phyloP scores from a whole-genome alignment of 1,140 invertebrate species.

The Olivierus martensii region DNA sequence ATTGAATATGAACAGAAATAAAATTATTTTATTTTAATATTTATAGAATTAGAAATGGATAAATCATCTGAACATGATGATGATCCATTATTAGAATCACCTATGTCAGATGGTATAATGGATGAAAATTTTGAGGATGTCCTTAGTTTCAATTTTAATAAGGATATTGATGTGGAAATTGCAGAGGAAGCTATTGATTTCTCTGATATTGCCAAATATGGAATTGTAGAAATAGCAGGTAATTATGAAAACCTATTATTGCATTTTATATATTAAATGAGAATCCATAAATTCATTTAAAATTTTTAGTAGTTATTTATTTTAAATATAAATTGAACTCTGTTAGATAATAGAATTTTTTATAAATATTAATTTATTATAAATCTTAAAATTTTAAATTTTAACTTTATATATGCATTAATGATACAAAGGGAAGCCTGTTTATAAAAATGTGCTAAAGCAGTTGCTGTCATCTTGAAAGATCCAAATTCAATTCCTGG shows the following conservation, averaged over 20 bases:
- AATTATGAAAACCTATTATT: background rate
- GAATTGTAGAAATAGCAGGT: slow-evolving; percentile 78
- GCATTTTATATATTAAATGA: background rate
- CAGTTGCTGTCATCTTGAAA: too few relatives aligned
- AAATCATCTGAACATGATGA: slow-evolving; percentile 42
- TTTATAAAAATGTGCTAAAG: too few relatives aligned
- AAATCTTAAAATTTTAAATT: too few relatives aligned
- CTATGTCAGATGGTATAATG: slow-evolving; percentile 70
- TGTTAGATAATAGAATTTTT: too few relatives aligned
- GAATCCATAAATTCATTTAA: background rate
- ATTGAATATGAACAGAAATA: too few relatives aligned
- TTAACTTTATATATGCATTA: too few relatives aligned
- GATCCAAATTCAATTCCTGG: background rate
- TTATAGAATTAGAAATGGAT: slow-evolving; percentile 31
- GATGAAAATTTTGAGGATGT: slow-evolving; percentile 90
- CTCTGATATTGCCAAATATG: slow-evolving; percentile 61
- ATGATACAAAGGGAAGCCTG: too few relatives aligned
- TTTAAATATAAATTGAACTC: background rate
- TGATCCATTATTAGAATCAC: slow-evolving; percentile 47
- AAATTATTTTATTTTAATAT: background rate
- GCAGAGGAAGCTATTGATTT: slow-evolving; percentile 44
- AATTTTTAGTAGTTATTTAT: background rate
- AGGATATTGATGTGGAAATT: slow-evolving; percentile 27
- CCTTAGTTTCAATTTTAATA: slow-evolving; percentile 44
- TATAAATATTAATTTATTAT: too few relatives aligned